Conservation (phyloP, 2,797 vertebrate species). For the Propithecus deckenii region DNA sequence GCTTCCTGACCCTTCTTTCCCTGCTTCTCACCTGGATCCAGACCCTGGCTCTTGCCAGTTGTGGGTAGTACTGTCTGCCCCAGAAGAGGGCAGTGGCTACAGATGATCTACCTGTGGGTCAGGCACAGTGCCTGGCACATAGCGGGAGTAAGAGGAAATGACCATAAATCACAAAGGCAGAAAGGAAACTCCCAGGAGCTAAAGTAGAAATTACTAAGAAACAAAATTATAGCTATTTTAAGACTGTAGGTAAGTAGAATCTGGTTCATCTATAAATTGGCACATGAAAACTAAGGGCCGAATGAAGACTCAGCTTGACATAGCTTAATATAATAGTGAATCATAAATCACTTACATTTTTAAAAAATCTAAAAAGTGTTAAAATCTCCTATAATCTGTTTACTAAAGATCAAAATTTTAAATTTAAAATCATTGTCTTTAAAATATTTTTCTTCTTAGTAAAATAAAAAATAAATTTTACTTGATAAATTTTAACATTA, state of each 20-base stretch:
- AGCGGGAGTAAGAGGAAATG: neutral
- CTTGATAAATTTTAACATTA: neutral
- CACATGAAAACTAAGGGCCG: neutral
- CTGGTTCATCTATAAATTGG: neutral
- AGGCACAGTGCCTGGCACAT: neutral
- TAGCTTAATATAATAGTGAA: neutral
- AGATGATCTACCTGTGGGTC: neutral
- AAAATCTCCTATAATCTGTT: neutral
- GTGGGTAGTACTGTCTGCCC: fast-evolving
- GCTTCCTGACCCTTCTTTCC: neutral
- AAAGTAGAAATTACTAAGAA: neutral
- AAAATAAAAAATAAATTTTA: neutral
- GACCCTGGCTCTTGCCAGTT: neutral
- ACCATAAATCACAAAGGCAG: neutral
- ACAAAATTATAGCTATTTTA: neutral
- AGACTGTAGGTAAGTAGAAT: neutral
- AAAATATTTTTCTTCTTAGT: neutral
- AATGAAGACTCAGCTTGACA: neutral
- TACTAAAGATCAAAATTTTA: neutral
- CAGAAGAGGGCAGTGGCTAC: neutral
- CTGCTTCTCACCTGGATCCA: neutral
- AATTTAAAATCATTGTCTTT: conserved; percentile 1
- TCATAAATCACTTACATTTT: neutral
- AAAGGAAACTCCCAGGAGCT: neutral
- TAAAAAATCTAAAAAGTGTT: neutral